Base-by-base conservation (phyloP, 2,888 invertebrate species). In the Caenorhabditis sp. region DNA sequence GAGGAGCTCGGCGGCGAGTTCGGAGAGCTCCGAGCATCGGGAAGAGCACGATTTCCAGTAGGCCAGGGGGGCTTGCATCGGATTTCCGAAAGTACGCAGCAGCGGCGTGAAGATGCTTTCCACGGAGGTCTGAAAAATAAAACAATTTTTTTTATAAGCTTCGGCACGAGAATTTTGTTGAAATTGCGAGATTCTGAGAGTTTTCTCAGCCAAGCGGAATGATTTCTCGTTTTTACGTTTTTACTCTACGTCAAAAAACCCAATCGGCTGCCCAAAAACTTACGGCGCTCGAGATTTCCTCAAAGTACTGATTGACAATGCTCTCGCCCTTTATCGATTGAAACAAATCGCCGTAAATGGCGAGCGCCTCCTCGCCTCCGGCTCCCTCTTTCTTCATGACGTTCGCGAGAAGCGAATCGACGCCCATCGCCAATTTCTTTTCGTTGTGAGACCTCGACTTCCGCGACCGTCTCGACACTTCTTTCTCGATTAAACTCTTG, bases 1-100 rank as follows among this genome's bases (percentile, higher is more conserved):
- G 15, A 87, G 73, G 13, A 87, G 79, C 48, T 85, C 84, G 39
- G 73, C 65, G 56, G 86, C 86, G 30, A 84, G 61, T 27, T 87
- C 85, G 20, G 85, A 68, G 27, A 86, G 63, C 56, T 68, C 61
- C 2, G 61, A 22, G 52, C 66, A 71, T 26, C 59, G 39, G 8
- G 55, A 43, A 3, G 71, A 61, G 56, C 77, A 72, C n/a, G 77
- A 55, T 50, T 70, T 76, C 77, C 81, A 81, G 58, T 79, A 81
- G 32, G 66, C 39, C 2, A 81, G 56, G 9, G 81, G 81, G 0
- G 81, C 72, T 63, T 79, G 81, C 71, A 81, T 70, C n/a, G 81
- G 81, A 39, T 81, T 79, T 7, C 79, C 79, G 41, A 79, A 79
- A 0, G 75, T 56, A 17, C 74, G 62, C 6, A 72, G 58, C 58